phyloP scores from a whole-genome alignment of 2,888 invertebrate genomes.

The Lasius platythorax region DNA sequence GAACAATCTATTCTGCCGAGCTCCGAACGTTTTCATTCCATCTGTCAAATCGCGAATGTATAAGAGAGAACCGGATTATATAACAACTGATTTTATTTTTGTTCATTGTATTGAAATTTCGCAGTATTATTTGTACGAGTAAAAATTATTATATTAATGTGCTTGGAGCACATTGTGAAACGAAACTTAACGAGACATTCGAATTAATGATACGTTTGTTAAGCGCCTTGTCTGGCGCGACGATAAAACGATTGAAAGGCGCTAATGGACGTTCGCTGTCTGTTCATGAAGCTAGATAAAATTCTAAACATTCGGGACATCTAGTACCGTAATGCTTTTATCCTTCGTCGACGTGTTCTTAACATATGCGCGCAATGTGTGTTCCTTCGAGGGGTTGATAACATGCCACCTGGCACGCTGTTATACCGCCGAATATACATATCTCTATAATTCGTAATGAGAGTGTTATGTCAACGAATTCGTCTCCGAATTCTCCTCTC shows the following conservation, averaged over 20 bases:
- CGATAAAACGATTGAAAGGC: constrained; percentile 31
- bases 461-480: constrained; percentile 1
- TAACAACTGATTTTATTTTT: neutral
- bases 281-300: constrained; percentile 27
- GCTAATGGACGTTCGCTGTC: constrained; percentile 54
- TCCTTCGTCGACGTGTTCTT: constrained; percentile 41
- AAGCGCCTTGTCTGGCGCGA: neutral
- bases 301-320: constrained; percentile 39
- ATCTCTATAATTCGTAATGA: constrained; percentile 5
- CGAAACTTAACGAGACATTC: neutral
- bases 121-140: neutral
- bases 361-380: constrained; percentile 45
- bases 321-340: constrained; percentile 24
- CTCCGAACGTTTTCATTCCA: neutral
- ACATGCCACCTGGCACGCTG: constrained; percentile 53
- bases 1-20: neutral
- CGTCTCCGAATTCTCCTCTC: neutral
- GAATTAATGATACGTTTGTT: neutral
- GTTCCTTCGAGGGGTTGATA: constrained; percentile 50
- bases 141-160: neutral
- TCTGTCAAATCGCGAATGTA: constrained; percentile 13
- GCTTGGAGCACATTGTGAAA: neutral
- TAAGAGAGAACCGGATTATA: neutral
- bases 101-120: neutral
- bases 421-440: constrained; percentile 25